phyloP scores from a whole-genome alignment of 1,140 invertebrate genomes.

The Portunus trituberculatus region DNA sequence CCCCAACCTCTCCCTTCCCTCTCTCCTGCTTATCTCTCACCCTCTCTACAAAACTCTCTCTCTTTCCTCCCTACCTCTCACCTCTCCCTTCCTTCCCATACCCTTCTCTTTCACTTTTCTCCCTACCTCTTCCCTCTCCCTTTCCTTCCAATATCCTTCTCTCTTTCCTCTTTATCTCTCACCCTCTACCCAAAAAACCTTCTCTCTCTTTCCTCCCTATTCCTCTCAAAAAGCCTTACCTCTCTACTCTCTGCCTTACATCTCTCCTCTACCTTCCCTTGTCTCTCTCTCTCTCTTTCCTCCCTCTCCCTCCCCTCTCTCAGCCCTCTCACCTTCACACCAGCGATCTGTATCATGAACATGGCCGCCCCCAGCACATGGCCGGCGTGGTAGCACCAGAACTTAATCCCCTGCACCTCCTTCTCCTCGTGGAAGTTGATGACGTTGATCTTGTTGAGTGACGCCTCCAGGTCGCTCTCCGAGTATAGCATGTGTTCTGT shows the following conservation, averaged over 20 bases:
- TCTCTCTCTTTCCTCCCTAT: no score
- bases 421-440: conserved; percentile 99
- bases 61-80: no score
- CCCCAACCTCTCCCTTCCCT: not conserved
- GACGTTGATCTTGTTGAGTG: conserved; percentile 99
- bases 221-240: no score
- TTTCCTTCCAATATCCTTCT: no score
- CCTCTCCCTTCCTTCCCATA: not conserved
- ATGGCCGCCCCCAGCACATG: conserved; percentile 99
- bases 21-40: not conserved
- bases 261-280: not conserved
- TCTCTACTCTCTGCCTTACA: not conserved
- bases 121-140: not conserved
- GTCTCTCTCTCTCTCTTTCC: not conserved
- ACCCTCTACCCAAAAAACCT: no score
- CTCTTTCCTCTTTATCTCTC: no score
- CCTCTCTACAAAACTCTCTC: no score
- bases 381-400: conserved; percentile 99
- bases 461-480: conserved; percentile 97
- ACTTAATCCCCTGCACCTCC: conserved; percentile 97
- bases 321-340: conserved; percentile 87
- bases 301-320: not conserved
- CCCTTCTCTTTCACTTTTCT: no score
- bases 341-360: conserved; percentile 99
- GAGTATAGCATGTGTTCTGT: conserved; percentile 99